phyloP scores from a whole-genome alignment of 2,888 invertebrate genomes.

The Branchipolynoe longqiensis region DNA sequence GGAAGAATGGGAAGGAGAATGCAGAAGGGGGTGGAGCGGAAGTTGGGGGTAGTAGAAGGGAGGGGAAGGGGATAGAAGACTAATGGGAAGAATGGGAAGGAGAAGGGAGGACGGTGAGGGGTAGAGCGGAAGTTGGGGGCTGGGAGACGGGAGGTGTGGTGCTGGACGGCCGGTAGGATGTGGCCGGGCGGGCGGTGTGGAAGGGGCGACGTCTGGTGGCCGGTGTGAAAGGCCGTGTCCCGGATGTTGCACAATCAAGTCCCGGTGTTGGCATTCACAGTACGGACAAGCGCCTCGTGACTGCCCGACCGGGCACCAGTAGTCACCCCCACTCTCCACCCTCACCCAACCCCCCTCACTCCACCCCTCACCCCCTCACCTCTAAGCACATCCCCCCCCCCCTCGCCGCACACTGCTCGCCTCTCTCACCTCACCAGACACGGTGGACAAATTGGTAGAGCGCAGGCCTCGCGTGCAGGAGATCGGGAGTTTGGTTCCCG shows the following conservation, averaged over 20 bases:
- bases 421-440: neutral
- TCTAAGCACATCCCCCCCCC: neutral
- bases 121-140: too few relatives aligned
- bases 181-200: neutral
- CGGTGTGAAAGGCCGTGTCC: neutral
- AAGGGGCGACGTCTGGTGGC: neutral
- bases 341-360: neutral
- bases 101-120: too few relatives aligned
- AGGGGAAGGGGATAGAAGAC: neutral
- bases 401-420: neutral
- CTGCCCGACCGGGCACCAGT: neutral
- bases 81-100: too few relatives aligned
- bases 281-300: neutral
- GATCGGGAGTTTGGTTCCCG: too few relatives aligned
- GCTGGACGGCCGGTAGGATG: too few relatives aligned
- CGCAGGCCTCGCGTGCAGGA: too few relatives aligned
- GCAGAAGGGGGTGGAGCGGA: neutral
- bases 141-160: too few relatives aligned
- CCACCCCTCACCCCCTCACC: neutral
- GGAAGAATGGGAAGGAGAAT: neutral
- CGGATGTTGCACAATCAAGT: slow-evolving; percentile 10
- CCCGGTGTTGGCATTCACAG: slow-evolving; percentile 13
- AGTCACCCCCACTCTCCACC: neutral
- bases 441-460: neutral
- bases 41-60: neutral